A percentile compares a stretch with the other conserved stretches of the same genome.
Conservation (phyloP, 2,797 vertebrate species). For the Tragelaphus eurycerus region DNA sequence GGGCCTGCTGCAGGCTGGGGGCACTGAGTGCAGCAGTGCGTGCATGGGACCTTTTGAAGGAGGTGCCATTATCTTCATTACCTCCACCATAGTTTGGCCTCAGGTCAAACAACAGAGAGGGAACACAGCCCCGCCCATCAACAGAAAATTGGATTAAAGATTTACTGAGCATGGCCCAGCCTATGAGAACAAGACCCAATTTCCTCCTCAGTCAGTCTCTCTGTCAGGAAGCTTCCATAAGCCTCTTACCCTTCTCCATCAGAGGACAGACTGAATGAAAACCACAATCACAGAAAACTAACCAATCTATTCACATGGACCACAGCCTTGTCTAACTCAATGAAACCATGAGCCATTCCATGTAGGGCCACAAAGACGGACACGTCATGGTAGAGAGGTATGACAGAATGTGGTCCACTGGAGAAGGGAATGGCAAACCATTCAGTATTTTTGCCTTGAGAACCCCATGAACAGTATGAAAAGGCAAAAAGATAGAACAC, state of each 20-base stretch:
- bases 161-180: not conserved
- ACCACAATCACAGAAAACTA: not conserved
- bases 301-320: not conserved
- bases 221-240: not conserved
- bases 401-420: not conserved
- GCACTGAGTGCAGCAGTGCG: accelerated
- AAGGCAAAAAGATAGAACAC: not conserved
- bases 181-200: not conserved
- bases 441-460: not conserved
- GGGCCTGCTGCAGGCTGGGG: not conserved
- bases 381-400: not conserved
- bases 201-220: not conserved
- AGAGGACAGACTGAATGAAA: not conserved
- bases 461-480: not conserved
- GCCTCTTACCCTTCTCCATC: not conserved
- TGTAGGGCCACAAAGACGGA: not conserved
- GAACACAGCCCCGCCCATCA: not conserved
- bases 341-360: not conserved
- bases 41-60: not conserved
- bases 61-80: not conserved
- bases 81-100: not conserved
- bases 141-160: not conserved
- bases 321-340: not conserved
- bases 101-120: not conserved
- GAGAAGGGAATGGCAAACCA: not conserved